Evolutionary conservation across 2,797 vertebrate species (phyloP).

Genomic region (Emydoidea blandingii): DNA sequence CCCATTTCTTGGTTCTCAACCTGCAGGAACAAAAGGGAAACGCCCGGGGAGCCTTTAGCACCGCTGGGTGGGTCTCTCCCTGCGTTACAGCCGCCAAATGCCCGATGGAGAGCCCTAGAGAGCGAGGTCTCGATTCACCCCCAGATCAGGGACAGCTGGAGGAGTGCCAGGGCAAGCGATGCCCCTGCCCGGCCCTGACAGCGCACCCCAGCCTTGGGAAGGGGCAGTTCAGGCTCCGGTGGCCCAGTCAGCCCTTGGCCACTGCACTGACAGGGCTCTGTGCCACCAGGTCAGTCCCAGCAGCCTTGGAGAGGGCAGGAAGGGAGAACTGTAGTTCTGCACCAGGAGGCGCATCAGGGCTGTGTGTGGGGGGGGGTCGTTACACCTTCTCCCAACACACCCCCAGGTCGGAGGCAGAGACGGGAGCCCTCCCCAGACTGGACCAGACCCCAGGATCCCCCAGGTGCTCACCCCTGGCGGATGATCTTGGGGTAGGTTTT

Average conservation of each 20-base stretch:
- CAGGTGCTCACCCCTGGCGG: conserved; percentile 84
- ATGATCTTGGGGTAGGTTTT: conserved; percentile 93
- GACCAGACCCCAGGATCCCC: rapidly evolving
- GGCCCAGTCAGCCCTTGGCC: background rate
- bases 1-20: conserved; percentile 91
- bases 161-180: background rate
- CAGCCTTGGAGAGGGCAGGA: background rate
- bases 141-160: background rate
- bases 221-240: no score
- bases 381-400: background rate
- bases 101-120: background rate
- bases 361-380: background rate
- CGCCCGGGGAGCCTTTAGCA: rapidly evolving
- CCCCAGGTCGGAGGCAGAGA: background rate
- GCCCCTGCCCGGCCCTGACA: background rate
- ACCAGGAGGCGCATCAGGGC: background rate
- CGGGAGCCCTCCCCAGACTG: no score
- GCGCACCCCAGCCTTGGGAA: background rate
- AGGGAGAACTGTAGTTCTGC: background rate
- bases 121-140: background rate
- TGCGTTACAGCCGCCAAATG: background rate
- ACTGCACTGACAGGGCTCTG: no score
- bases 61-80: rapidly evolving
- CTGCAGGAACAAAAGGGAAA: conserved; percentile 69
- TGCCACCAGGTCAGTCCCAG: background rate